These are phyloP conservation scores for Coleophora deauratella DNA, from an alignment of 2,888 invertebrate genomes.

Conservation along the genomic window DNA sequence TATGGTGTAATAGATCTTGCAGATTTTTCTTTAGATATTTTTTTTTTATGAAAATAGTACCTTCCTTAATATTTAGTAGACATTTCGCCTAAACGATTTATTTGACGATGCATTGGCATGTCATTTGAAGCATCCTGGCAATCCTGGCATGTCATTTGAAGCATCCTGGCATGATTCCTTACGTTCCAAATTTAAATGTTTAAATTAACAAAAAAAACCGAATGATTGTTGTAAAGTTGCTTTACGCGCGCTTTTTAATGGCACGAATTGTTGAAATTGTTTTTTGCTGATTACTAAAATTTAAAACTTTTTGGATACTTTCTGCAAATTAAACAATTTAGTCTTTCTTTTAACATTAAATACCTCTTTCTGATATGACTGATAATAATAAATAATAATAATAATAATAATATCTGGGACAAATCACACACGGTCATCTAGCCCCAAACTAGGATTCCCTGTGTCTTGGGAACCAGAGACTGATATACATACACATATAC, in stretches of 20 bases:
- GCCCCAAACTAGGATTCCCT: not conserved
- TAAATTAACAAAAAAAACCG: not conserved
- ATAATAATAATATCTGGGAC: not conserved
- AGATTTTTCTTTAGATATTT: too few species aligned
- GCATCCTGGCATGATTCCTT: not conserved
- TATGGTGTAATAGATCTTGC: too few species aligned
- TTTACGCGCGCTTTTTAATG: not conserved
- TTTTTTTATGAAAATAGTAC: too few species aligned
- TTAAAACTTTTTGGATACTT: not conserved
- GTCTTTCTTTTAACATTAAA: not conserved
- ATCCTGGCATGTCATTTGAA: too few species aligned
- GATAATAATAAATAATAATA: constrained; percentile 2
- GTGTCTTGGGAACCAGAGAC: too few species aligned
- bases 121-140: too few species aligned
- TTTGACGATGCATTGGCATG: too few species aligned
- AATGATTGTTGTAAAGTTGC: not conserved
- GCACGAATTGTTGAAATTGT: not conserved
- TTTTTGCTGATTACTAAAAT: not conserved
- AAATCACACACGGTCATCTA: too few species aligned
- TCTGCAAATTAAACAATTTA: not conserved
- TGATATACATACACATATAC: too few species aligned
- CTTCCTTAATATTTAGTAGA: too few species aligned
- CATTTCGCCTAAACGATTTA: too few species aligned
- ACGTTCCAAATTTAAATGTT: not conserved
- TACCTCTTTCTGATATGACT: not conserved